Conservation (phyloP, 2,797 vertebrate genomes). For the Xerus rutilus region DNA sequence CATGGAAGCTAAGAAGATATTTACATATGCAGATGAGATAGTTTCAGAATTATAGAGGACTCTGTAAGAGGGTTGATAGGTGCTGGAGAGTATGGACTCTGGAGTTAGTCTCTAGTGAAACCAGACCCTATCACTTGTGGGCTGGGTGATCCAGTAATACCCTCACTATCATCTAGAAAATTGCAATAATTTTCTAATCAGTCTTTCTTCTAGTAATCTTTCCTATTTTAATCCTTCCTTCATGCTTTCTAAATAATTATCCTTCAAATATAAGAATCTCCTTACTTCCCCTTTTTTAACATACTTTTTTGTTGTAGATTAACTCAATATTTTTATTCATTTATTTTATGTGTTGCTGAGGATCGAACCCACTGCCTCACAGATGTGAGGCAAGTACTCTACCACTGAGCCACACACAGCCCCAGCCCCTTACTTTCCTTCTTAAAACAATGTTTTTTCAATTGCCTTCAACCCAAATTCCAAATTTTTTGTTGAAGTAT, state of each 20-base stretch:
- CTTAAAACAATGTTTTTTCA: constrained; percentile 3
- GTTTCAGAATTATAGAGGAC: not conserved
- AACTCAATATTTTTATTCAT: too few relatives aligned
- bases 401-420: too few relatives aligned
- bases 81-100: not conserved
- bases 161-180: not conserved
- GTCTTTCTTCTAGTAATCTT: not conserved
- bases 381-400: too few relatives aligned
- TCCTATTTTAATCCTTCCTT: not conserved
- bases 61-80: not conserved
- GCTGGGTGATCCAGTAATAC: not conserved
- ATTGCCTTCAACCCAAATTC: not conserved
- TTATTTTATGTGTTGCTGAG: too few relatives aligned
- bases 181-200: not conserved
- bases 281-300: too few relatives aligned
- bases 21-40: not conserved
- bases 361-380: too few relatives aligned
- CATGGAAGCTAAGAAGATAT: not conserved
- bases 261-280: not conserved
- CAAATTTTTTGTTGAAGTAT: not conserved
- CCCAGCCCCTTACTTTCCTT: not conserved
- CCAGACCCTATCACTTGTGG: not conserved
- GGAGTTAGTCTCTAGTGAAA: not conserved
- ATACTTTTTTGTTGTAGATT: too few relatives aligned
- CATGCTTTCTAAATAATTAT: not conserved